Evolutionary conservation across 2,888 invertebrate species (phyloP), one percentile per base, ranked within the genome.

Genomic region (Dynastes tityus): DNA sequence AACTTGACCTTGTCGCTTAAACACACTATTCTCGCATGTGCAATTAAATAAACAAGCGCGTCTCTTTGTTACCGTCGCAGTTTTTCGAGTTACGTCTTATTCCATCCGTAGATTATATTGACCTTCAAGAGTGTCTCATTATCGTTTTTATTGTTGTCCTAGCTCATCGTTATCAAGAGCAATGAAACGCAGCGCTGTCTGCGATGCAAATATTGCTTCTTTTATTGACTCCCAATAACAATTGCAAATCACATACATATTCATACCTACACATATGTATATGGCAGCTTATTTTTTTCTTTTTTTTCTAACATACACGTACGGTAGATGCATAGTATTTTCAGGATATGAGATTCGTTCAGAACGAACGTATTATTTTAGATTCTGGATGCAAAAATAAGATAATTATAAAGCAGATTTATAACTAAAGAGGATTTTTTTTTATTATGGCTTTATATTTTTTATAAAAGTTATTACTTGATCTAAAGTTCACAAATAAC

Each of bases 71-170:
- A 58, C 55, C 55, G 9, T 16, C 55, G 55, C 2, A 22, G 8
- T 58, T 58, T 55, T 58, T 27, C 22, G 22, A 58, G 16, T 58
- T 58, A 22, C 6, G 22, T 27, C 22, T 58, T 58, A 53, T 53
- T 53, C 53, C n/a, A 11, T 37, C 37, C 37, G 8, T 65, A 67
- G 45, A 67, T 67, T 45, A 49, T 16, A 67, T 45, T 67, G 45
- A 67, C 65, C 65, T 67, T 67, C 65, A 40, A 13, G 45, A 45
- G 40, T 67, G 40, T 37, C 65, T 67, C 65, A 45, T 45, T 32
- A 65, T n/a, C 65, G 16, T 40, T 65, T 65, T 65, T 65, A 65
- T 65, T 65, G 40, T 65, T 65, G 65, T 22, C 22, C 22, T 22
- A 22, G 22, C 22, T 22, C 22, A 22, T 65, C 53, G 53, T 53